Evolutionary conservation across 2,113 vertebrate genomes (phyloP).

Genomic region (Myocastor coypus): DNA sequence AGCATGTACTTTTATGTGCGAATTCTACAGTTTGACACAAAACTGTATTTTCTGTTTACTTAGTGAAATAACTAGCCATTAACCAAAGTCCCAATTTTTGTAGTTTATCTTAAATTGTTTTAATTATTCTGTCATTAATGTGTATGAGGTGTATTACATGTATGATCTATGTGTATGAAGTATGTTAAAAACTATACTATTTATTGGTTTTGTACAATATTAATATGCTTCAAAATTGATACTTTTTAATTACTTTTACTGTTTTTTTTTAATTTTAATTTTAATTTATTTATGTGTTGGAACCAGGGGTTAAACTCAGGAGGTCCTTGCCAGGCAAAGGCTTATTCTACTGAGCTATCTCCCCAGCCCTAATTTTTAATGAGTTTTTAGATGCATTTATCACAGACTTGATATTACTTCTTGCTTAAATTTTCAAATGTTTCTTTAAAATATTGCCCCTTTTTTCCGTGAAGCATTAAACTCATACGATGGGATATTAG

Average conservation of each 20-base stretch:
- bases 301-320: too few species aligned
- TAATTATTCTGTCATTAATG: background rate
- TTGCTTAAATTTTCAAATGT: background rate
- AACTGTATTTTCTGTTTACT: background rate
- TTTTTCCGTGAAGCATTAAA: too few species aligned
- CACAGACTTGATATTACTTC: background rate
- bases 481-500: too few species aligned
- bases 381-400: too few species aligned
- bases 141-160: too few species aligned
- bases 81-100: background rate
- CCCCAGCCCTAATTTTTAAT: too few species aligned
- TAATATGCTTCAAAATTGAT: background rate
- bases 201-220: background rate
- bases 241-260: background rate
- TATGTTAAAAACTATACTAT: background rate
- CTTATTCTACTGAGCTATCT: too few species aligned
- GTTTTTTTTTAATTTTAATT: too few species aligned
- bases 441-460: background rate
- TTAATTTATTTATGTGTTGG: too few species aligned
- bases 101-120: background rate
- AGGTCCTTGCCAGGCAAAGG: too few species aligned
- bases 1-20: background rate
- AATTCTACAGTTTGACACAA: background rate
- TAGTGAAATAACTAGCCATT: background rate
- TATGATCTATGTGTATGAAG: background rate